These are phyloP conservation scores for Standfussiana lucernea DNA, from an alignment of 2,888 invertebrate species.

Conservation along the genomic window DNA sequence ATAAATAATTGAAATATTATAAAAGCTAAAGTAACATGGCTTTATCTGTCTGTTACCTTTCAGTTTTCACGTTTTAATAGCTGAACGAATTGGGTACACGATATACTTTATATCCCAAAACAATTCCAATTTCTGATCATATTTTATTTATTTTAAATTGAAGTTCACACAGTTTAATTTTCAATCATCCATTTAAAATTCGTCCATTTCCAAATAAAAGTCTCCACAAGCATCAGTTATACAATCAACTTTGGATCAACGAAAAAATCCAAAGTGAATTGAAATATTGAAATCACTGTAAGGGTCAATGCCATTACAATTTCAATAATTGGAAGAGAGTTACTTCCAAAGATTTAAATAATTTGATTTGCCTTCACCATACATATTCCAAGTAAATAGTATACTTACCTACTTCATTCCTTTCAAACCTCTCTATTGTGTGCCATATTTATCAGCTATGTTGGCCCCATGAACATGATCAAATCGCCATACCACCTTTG, in stretches of 20 bases:
- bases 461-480: neutral
- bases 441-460: neutral
- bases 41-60: no score
- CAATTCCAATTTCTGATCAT: no score
- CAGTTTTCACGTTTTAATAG: no score
- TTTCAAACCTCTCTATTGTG: neutral
- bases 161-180: neutral
- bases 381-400: neutral
- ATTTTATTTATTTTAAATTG: neutral
- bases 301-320: slow-evolving; percentile 33
- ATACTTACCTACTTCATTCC: neutral
- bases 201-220: neutral
- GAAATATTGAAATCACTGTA: slow-evolving; percentile 35
- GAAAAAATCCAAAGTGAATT: neutral
- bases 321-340: neutral
- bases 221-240: neutral
- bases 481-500: neutral
- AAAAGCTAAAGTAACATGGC: no score
- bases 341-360: neutral
- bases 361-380: neutral
- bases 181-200: neutral
- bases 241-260: neutral
- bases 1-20: no score
- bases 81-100: no score
- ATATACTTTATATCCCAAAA: no score